Base-by-base conservation (phyloP, 2,797 vertebrate genomes). In the Acomys russatus region DNA sequence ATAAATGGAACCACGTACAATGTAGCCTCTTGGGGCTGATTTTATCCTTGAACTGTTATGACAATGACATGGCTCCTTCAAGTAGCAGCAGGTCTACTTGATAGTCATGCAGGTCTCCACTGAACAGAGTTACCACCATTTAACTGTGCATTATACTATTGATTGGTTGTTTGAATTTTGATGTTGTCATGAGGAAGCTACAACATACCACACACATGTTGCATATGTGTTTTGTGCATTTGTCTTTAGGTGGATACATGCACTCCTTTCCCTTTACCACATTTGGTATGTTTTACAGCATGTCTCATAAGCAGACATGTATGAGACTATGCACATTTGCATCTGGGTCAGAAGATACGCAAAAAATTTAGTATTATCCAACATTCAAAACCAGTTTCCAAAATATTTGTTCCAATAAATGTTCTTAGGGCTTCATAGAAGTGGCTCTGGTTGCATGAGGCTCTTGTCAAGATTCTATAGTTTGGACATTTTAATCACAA, bases 401-500 rank as follows among this genome's bases (percentile, higher is more conserved):
- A 86, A 88, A 7, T 38, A 33, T 33, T 33, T 88, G 9, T 59
- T 14, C 38, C 22, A 94, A 4, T 76, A 82, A 80, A 83, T 33
- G 44, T 76, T 18, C 77, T 49, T 44, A 90, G n/a, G 61, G 10
- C 22, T 83, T 49, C 76, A 59, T 6, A 49, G 4, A 56, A 94
- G 33, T 5, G 38, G 11, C 20, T 74, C 44, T 74, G 25, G 83
- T 49, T 92, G 30, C 6, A 54, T 12, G 9, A 76, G 3, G 8
- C 56, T 9, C 73, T 91, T 91, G n/a, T 49, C 92, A 95, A 77
- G 25, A 92, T 18, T 86, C 92, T 92, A 73, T 70, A 30, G 23
- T 44, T 11, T 78, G 17, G n/a, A 61, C 38, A 85, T 88, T 79
- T 95, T 82, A 90, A 95, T 90, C 88, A 83, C 3, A 95, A 59